Conservation (phyloP, 1,140 invertebrate genomes). For the Cydia amplana region DNA sequence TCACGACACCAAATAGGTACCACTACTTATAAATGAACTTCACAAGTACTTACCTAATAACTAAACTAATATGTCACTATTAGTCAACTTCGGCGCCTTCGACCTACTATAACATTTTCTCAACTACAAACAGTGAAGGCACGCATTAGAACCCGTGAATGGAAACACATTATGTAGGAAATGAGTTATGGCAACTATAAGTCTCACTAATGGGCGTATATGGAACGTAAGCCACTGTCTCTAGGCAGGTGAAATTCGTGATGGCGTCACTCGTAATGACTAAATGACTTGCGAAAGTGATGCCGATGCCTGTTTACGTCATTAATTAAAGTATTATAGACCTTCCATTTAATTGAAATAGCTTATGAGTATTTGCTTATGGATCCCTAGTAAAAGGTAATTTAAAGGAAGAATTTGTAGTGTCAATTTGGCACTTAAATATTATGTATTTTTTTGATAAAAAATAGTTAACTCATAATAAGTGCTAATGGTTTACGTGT, state of each 20-base stretch:
- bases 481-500: too few relatives aligned
- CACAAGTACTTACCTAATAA: too few relatives aligned
- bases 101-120: conserved; percentile 25
- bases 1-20: too few relatives aligned
- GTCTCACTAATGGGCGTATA: conserved; percentile 45
- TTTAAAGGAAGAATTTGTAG: too few relatives aligned
- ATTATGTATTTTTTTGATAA: too few relatives aligned
- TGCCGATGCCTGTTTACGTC: background rate
- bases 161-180: conserved; percentile 49
- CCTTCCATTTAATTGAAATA: too few relatives aligned
- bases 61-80: background rate
- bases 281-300: conserved; percentile 10
- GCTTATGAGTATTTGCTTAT: too few relatives aligned
- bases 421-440: too few relatives aligned
- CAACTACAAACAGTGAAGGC: background rate
- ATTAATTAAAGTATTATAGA: background rate
- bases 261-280: conserved; percentile 16
- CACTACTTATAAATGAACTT: too few relatives aligned
- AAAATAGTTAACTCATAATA: too few relatives aligned
- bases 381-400: too few relatives aligned
- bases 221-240: conserved; percentile 24
- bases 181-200: conserved; percentile 53
- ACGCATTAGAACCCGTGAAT: conserved; percentile 41
- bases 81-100: background rate
- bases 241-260: conserved; percentile 12